Percentiles rank a stretch among this genome's conserved stretches.
phyloP scores from a whole-genome alignment of 2,888 invertebrate genomes.

The Bembecia ichneumoniformis region DNA sequence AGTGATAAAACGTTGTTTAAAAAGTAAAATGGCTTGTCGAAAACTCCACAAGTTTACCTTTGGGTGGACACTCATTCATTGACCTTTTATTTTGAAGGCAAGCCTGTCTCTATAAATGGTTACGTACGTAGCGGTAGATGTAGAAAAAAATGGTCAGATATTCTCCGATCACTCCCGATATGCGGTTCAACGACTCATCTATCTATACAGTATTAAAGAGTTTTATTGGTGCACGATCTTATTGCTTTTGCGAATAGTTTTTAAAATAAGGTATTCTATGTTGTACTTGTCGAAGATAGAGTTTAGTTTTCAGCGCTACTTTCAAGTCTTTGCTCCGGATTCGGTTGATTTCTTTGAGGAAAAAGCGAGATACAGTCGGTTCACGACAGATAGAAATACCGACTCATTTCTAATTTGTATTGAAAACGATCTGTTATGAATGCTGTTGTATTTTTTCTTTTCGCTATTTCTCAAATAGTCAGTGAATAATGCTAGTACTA shows the following conservation, averaged over 20 bases:
- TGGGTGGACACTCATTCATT: conserved; percentile 3
- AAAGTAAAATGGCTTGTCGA: background rate
- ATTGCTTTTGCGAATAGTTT: conserved; percentile 25
- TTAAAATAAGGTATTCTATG: conserved; percentile 14
- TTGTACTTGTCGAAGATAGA: conserved; percentile 21
- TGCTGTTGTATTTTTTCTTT: background rate
- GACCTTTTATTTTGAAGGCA: conserved; percentile 6
- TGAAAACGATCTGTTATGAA: background rate
- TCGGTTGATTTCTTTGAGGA: conserved; percentile 47
- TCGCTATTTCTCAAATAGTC: too few relatives aligned
- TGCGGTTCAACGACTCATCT: conserved; percentile 32
- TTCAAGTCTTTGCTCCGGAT: conserved; percentile 34
- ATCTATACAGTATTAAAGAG: conserved; percentile 34
- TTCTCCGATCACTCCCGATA: conserved; percentile 28
- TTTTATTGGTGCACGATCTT: conserved; percentile 40
- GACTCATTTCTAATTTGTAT: background rate
- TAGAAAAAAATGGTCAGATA: conserved; percentile 32
- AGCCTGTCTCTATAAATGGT: conserved; percentile 8
- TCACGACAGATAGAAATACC: background rate
- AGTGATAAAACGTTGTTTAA: background rate
- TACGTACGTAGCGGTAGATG: conserved; percentile 28
- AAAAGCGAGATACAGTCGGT: conserved; percentile 29
- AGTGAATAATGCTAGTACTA: too few relatives aligned
- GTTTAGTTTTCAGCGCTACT: conserved; percentile 20
- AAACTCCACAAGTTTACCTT: conserved; percentile 5